Evolutionary conservation across 2,113 vertebrate species (phyloP), one percentile per base, ranked within the genome.

Genomic region (Globicephala melas): DNA sequence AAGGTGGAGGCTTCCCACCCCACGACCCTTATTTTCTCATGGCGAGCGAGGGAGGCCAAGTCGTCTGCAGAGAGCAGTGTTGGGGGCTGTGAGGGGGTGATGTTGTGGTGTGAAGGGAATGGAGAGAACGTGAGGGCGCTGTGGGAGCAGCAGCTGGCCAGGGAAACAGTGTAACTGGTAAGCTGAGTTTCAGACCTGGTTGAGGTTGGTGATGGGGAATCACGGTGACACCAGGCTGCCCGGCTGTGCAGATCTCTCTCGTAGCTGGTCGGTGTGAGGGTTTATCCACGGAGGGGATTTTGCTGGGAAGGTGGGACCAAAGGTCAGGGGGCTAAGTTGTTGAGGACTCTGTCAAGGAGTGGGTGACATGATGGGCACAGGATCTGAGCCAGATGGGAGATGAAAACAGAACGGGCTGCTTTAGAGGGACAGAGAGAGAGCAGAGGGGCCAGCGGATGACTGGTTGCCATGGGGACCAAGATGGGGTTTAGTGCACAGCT

Each of bases 161-260:
- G 67, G 83, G 31, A 36, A 53, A 53, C 6, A 31, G 85, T 0
- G 6, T 31, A 44, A 55, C 36, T 25, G 67, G 33, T n/a, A 74
- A 71, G 12, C 14, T 26, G 17, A 0, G 6, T 1, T 63, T 31
- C 6, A 23, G 70, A 50, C 73, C 13, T 3, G 25, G 38, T 0
- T 23, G 60, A 62, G 68, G 50, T 4, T 12, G 21, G 65, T 63
- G 41, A 74, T 68, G 70, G 38, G n/a, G 53, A 67, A 17, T 91
- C 58, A 1, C 0, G 8, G 38, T 13, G 38, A 92, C 41, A 8
- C 28, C 17, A 58, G 80, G 93, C 53, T 25, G 33, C 74, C 50
- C 89, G 53, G 28, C 44, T 11, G 23, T 55, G 80, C 3, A 2
- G 71, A 31, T 44, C 38, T 89, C 60, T 89, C 68, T 31, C 26